A percentile compares a stretch with the other conserved stretches of the same genome.
Evolutionary conservation across 2,888 invertebrate species (phyloP).

Genomic region (Hyppa rectilinea): DNA sequence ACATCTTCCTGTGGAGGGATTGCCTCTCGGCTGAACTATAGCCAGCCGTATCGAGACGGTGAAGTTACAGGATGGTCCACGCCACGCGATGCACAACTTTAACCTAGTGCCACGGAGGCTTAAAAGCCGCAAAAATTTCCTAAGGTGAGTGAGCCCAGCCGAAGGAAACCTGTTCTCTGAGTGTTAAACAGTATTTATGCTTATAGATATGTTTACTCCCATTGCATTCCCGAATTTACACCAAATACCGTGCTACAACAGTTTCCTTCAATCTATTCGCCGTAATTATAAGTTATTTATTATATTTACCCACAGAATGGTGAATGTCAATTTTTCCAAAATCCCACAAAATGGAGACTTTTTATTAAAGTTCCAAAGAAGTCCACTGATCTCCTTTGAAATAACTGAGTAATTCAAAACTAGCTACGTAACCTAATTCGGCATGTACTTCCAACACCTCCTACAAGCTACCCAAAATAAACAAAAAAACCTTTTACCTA

Average conservation of each 20-base stretch:
- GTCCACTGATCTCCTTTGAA: neutral
- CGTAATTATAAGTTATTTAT: neutral
- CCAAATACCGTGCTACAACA: too few species aligned
- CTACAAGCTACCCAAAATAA: neutral
- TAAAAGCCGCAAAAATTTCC: too few species aligned
- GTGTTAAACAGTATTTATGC: neutral
- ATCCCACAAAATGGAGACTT: neutral
- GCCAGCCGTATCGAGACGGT: too few species aligned
- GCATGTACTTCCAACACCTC: neutral
- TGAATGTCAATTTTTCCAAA: neutral
- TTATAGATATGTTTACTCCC: neutral
- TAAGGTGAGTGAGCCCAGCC: too few species aligned
- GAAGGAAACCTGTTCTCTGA: too few species aligned
- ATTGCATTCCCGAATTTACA: too few species aligned
- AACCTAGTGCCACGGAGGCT: too few species aligned
- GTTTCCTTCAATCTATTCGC: neutral
- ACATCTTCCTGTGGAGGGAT: too few species aligned
- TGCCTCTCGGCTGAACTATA: too few species aligned
- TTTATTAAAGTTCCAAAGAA: neutral
- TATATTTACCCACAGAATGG: neutral
- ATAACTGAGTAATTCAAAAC: neutral
- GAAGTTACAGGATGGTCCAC: too few species aligned
- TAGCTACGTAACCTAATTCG: neutral
- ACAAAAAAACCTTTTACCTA: constrained; percentile 30
- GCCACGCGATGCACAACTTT: too few species aligned